These are phyloP conservation scores for Drosophila borealis DNA, from an alignment of 2,888 invertebrate genomes.

Conservation along the genomic window DNA sequence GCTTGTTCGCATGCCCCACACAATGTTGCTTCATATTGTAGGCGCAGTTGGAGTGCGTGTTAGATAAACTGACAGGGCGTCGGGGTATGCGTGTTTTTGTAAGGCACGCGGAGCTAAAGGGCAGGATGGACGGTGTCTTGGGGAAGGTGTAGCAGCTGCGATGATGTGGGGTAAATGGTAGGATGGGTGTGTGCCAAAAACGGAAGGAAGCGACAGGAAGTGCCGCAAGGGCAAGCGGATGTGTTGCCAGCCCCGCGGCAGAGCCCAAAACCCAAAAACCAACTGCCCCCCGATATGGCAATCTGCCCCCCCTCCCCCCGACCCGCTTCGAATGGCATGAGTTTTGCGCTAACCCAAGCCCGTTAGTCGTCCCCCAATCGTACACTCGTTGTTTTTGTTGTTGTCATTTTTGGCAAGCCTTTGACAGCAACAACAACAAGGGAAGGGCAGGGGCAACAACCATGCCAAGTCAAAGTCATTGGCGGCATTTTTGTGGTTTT, in stretches of 20 bases:
- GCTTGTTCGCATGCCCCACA: conserved; percentile 8
- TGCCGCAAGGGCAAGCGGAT: conserved; percentile 78
- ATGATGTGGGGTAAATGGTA: conserved; percentile 1
- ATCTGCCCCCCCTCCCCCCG: not conserved
- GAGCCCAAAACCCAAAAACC: conserved; percentile 24
- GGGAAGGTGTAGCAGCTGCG: conserved; percentile 1
- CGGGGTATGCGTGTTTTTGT: conserved; percentile 31
- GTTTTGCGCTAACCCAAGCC: conserved; percentile 13
- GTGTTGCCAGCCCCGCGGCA: conserved; percentile 58
- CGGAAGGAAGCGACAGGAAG: conserved; percentile 70
- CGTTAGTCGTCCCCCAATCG: conserved; percentile 13
- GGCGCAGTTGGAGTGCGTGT: conserved; percentile 67
- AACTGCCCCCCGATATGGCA: not conserved
- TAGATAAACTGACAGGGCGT: conserved; percentile 74
- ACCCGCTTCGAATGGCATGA: not conserved
- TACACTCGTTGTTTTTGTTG: not conserved
- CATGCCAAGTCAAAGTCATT: conserved; percentile 51
- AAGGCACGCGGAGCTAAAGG: not conserved
- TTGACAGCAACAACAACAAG: conserved; percentile 31
- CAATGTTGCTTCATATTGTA: conserved; percentile 38
- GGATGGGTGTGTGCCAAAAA: conserved; percentile 39
- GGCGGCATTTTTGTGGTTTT: conserved; percentile 76
- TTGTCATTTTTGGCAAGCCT: conserved; percentile 51
- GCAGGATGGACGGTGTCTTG: not conserved
- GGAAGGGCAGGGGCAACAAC: conserved; percentile 12